Base-by-base conservation (phyloP, 2,888 invertebrate species). In the Lycophotia porphyrea region DNA sequence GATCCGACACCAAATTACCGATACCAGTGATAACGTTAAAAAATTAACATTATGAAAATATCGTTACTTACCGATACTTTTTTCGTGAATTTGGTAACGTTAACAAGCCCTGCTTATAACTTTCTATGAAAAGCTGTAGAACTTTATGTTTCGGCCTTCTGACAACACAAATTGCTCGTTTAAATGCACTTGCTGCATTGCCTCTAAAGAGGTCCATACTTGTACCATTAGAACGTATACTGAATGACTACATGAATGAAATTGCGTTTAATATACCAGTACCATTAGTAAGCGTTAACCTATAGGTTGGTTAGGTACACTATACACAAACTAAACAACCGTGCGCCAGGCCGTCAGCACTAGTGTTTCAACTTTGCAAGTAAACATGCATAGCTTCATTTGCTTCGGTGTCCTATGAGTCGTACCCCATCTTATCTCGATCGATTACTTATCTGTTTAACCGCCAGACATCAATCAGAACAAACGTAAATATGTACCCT, bases 401-500 rank as follows among this genome's bases (percentile, higher is more conserved):
- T 76, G 58, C 52, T 52, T 73, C 31, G 34, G 58, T 82, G 66
- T 60, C 66, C 42, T 44, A 69, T 36, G 60, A 60, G 49, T 34
- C 13, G 64, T 52, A 52, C 65, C 39, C 42, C 47, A 36, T 39
- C 39, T 76, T 80, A 80, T 84, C 66, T 76, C 11, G 15, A 74
- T 24, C 58, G 36, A 74, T 84, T 75, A 39, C 70, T 72, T 86
- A 86, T 75, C 76, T 66, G 68, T 60, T 73, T 74, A 79, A 74
- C 84, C 63, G 49, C 55, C 52, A 60, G 7, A 44, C 66, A 67
- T 70, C 70, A 75, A 69, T 77, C 74, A 83, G 63, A 72, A 69
- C 66, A 39, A 44, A 63, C 34, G 61, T 80, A 74, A 44, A 52
- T 80, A 44, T 21, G 36, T 76, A 72, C 79, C 77, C 75, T 82